Evolutionary conservation across 2,113 vertebrate genomes (phyloP).

Genomic region (Carassius auratus): DNA sequence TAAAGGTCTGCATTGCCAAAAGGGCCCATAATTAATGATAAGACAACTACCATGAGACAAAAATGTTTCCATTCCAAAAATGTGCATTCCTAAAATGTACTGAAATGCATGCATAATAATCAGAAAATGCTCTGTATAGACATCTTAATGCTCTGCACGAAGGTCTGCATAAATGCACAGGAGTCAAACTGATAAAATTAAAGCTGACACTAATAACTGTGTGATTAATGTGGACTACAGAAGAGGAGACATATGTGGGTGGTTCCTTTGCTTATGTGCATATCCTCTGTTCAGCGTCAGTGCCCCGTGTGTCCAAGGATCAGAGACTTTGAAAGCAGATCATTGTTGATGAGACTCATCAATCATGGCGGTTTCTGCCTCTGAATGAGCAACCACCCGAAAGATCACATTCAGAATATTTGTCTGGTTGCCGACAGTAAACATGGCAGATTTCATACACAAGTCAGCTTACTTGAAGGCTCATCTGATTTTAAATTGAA

Average conservation of each 20-base stretch:
- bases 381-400: slow-evolving; percentile 18
- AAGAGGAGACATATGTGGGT: slow-evolving; percentile 24
- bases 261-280: slow-evolving; percentile 31
- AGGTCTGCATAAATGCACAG: slow-evolving; percentile 7
- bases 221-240: slow-evolving; percentile 38
- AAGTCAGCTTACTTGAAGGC: slow-evolving; percentile 2
- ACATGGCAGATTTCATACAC: slow-evolving; percentile 33
- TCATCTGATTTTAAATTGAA: slow-evolving; percentile 12
- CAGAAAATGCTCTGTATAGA: neutral
- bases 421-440: neutral
- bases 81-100: neutral
- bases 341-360: slow-evolving; percentile 28
- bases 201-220: slow-evolving; percentile 26
- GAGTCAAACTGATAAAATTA: slow-evolving; percentile 32
- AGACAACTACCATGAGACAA: neutral
- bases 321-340: slow-evolving; percentile 21
- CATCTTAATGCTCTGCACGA: neutral
- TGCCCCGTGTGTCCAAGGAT: neutral
- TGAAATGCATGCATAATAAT: neutral
- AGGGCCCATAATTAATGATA: neutral
- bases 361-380: slow-evolving; percentile 7
- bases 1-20: neutral
- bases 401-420: slow-evolving; percentile 27
- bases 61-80: too few species aligned
- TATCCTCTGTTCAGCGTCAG: slow-evolving; percentile 24